phyloP scores from a whole-genome alignment of 2,888 invertebrate species.

The Drosophila fulvimacula region DNA sequence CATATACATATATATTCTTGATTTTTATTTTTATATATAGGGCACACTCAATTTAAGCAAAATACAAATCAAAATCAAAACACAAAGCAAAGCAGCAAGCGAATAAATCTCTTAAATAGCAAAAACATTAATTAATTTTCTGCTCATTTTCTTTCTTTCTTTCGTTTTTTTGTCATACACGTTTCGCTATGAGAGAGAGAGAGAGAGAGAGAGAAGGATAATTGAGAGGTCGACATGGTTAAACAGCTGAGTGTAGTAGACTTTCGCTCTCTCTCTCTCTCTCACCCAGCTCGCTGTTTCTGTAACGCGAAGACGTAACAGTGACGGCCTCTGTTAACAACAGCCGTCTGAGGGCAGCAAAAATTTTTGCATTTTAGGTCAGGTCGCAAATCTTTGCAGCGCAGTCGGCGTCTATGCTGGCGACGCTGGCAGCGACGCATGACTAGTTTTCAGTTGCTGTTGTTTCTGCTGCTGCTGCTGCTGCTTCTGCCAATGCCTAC shows the following conservation, averaged over 20 bases:
- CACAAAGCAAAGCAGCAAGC: neutral
- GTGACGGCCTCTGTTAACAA: conserved; percentile 51
- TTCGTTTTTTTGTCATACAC: neutral
- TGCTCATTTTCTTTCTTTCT: conserved; percentile 5
- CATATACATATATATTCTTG: too few species aligned
- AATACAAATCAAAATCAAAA: neutral
- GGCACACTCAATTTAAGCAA: neutral
- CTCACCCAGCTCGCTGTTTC: conserved; percentile 1
- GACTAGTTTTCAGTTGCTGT: conserved; percentile 59
- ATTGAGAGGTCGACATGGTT: conserved; percentile 11
- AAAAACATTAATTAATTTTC: conserved; percentile 27
- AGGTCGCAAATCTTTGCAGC: conserved; percentile 83
- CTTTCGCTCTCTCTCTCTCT: neutral
- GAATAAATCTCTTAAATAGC: conserved; percentile 5
- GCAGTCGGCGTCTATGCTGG: conserved; percentile 36
- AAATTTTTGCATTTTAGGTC: conserved; percentile 84
- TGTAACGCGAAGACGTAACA: conserved; percentile 54
- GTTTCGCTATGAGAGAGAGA: neutral
- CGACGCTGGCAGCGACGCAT: conserved; percentile 59
- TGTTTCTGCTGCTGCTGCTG: conserved; percentile 3
- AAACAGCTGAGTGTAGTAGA: conserved; percentile 39
- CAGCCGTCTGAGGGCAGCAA: conserved; percentile 45
- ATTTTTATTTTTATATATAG: neutral
- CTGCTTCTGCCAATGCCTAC: conserved; percentile 15
- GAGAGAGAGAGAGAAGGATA: conserved; percentile 6